phyloP scores from a whole-genome alignment of 2,113 vertebrate species.

The Trematomus loennbergii region DNA sequence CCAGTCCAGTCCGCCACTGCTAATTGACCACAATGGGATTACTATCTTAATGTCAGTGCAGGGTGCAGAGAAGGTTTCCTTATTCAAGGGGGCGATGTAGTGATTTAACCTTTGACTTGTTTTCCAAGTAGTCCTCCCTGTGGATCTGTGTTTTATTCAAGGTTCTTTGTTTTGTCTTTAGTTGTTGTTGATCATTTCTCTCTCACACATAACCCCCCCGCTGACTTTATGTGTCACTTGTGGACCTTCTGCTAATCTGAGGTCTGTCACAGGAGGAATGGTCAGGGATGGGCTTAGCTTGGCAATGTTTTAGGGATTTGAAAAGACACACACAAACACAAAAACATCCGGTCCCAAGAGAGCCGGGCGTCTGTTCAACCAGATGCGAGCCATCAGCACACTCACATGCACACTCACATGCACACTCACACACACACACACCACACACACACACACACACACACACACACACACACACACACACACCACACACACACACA shows the following conservation, averaged over 20 bases:
- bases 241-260: slow-evolving; percentile 15
- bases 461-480: slow-evolving; percentile 23
- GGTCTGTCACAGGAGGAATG: slow-evolving; percentile 21
- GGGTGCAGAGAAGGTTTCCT: too few relatives aligned
- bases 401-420: slow-evolving; percentile 10
- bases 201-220: slow-evolving; percentile 16
- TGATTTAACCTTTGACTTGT: slow-evolving; percentile 35
- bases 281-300: slow-evolving; percentile 35
- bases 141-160: neutral
- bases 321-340: slow-evolving; percentile 24
- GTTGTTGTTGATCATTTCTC: slow-evolving; percentile 25
- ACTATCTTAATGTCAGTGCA: too few relatives aligned
- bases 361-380: slow-evolving; percentile 54
- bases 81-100: neutral
- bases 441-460: slow-evolving; percentile 15
- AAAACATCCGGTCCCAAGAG: slow-evolving; percentile 24
- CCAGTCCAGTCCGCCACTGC: too few relatives aligned
- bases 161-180: slow-evolving; percentile 23
- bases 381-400: slow-evolving; percentile 68
- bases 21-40: too few relatives aligned
- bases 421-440: neutral
- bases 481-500: slow-evolving; percentile 30
- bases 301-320: slow-evolving; percentile 46
- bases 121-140: neutral
- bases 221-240: slow-evolving; percentile 44